phyloP scores from a whole-genome alignment of 2,888 invertebrate species.

The Diarsia rubi region DNA sequence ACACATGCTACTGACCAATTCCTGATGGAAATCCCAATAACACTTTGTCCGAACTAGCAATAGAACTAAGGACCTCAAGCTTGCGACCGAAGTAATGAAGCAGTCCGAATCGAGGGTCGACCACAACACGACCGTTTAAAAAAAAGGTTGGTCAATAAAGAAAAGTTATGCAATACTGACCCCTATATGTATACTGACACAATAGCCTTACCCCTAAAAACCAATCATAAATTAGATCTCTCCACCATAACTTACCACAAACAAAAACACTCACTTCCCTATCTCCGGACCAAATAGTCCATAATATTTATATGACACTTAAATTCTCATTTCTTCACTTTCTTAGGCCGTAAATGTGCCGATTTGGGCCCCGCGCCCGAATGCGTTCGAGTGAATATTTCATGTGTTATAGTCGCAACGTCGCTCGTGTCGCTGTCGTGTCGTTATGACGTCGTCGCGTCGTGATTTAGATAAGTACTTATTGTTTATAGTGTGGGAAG shows the following conservation, averaged over 20 bases:
- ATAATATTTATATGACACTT: conserved; percentile 75
- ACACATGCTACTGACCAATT: no score
- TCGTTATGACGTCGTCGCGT: conserved; percentile 41
- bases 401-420: conserved; percentile 42
- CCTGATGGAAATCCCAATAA: no score
- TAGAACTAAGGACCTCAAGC: no score
- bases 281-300: conserved; percentile 23
- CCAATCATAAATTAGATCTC: conserved; percentile 31
- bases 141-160: neutral
- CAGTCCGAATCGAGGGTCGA: no score
- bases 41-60: no score
- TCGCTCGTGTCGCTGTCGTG: conserved; percentile 36
- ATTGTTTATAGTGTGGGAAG: conserved; percentile 46
- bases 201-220: neutral
- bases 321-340: conserved; percentile 75
- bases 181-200: neutral
- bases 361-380: conserved; percentile 59
- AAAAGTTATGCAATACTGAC: conserved; percentile 1
- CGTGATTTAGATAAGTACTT: conserved; percentile 65
- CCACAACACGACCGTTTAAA: neutral
- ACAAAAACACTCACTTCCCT: conserved; percentile 23
- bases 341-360: conserved; percentile 68
- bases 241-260: conserved; percentile 22
- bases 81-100: no score
- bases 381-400: conserved; percentile 63